Base-by-base conservation (phyloP, 1,140 invertebrate genomes). In the Helicorthomorpha holstii region DNA sequence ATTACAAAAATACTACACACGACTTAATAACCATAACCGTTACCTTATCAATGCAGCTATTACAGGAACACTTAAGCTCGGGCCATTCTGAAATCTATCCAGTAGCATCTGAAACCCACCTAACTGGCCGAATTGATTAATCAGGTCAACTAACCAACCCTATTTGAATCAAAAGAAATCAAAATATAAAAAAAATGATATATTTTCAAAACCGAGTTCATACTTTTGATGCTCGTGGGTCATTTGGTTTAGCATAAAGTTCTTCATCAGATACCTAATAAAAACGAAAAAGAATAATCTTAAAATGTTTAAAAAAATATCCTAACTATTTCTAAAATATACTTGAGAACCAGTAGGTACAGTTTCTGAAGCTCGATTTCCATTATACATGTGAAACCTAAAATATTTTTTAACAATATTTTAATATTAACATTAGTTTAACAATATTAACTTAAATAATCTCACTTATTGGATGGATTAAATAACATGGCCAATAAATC, bases 141-240 rank as follows among this genome's bases (percentile, higher is more conserved):
- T 86, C 54, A 96, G 74, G 76, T 96, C 91, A 50, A 96, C 87
- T 29, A 96, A 77, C 91, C 92, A 96, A 45, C 91, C 91, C 63
- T 85, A 75, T 41, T 81, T 49, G 27, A 58, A 44, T 42, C 14
- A 56, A 19, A 41, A 42, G 7, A 41, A 10, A 34, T 3, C 24
- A 50, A 16, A 50, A 10, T 16, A 19, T 21, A 12, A 50, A 22
- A 19, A 7, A 42, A 7, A 22, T 3, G 38, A 14, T 3, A 50
- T 50, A n/a, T 27, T n/a, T 14, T 12, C 12, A 51, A 29, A 38
- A 34, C 25, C 41, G 38, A 50, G 38, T n/a, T 48, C 52, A 58
- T 60, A 69, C 69, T 58, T 62, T 64, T 22, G 69, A 69, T 21
- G 63, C 63, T 58, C 69, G 61, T 27, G 63, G 55, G 51, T 88